A percentile compares a stretch with the other conserved stretches of the same genome.
Conservation (phyloP, 2,797 vertebrate genomes). For the Vultur gryphus region DNA sequence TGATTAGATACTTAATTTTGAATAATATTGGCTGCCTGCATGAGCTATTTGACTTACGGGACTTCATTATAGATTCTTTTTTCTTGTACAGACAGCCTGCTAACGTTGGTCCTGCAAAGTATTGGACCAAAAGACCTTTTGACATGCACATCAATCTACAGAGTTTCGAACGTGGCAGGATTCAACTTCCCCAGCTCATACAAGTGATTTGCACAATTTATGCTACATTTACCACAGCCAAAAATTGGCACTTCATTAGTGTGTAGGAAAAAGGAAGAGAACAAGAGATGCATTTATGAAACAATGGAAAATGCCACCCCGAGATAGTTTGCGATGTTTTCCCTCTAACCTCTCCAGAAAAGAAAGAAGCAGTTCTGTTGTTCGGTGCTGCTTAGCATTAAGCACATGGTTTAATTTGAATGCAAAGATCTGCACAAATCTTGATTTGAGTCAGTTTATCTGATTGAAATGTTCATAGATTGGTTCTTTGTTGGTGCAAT, state of each 20-base stretch:
- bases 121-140: background rate
- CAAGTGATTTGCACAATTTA: background rate
- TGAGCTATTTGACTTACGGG: background rate
- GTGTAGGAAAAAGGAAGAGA: background rate
- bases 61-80: background rate
- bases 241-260: background rate
- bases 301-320: background rate
- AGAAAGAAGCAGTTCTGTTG: background rate
- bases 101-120: background rate
- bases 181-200: background rate
- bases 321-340: background rate
- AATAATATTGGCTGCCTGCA: background rate
- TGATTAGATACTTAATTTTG: slow-evolving; percentile 6
- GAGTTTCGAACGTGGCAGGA: background rate
- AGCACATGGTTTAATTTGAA: background rate
- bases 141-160: background rate
- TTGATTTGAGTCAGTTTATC: background rate
- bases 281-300: background rate
- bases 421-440: background rate
- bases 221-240: background rate
- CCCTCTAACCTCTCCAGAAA: background rate
- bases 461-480: background rate
- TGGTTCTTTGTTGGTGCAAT: background rate
- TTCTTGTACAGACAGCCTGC: background rate
- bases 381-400: background rate